Evolutionary conservation across 2,888 invertebrate species (phyloP).

Genomic region (Linhomoeus sp.): DNA sequence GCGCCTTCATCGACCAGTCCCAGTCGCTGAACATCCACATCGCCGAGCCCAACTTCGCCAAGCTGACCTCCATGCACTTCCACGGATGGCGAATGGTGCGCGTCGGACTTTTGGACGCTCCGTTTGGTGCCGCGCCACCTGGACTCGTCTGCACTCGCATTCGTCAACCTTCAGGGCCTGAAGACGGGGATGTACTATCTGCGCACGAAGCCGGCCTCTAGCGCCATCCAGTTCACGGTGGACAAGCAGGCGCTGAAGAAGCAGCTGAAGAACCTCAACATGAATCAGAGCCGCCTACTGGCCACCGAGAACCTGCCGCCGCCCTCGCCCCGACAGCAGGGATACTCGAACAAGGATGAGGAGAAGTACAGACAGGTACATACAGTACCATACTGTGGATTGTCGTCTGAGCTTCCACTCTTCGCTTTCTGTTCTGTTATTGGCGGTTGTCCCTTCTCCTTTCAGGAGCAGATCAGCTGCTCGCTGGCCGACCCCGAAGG

Average conservation of each 20-base stretch:
- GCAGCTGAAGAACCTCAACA: neutral
- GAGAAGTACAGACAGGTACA: neutral
- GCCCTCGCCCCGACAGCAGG: neutral
- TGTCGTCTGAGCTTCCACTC: no score
- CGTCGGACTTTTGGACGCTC: neutral
- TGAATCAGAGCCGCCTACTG: neutral
- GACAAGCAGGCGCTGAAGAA: conserved; percentile 51
- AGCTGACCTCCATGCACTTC: conserved; percentile 92
- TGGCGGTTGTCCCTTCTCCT: neutral
- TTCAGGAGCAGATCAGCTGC: neutral
- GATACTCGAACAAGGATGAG: neutral
- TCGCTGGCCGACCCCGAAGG: neutral
- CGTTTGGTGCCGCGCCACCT: neutral
- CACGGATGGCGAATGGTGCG: conserved; percentile 71
- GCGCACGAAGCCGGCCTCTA: conserved; percentile 81
- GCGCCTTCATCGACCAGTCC: conserved; percentile 94
- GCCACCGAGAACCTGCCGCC: neutral
- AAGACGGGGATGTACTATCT: conserved; percentile 99
- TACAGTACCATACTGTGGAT: neutral
- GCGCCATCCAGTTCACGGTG: conserved; percentile 91
- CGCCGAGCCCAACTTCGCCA: conserved; percentile 75
- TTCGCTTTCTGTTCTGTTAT: neutral
- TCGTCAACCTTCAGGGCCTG: conserved; percentile 44
- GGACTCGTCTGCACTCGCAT: neutral
- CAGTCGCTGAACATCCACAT: conserved; percentile 95